Evolutionary conservation across 2,888 invertebrate genomes (phyloP), one percentile per base, ranked within the genome.

Genomic region (Frankliniella fusca): DNA sequence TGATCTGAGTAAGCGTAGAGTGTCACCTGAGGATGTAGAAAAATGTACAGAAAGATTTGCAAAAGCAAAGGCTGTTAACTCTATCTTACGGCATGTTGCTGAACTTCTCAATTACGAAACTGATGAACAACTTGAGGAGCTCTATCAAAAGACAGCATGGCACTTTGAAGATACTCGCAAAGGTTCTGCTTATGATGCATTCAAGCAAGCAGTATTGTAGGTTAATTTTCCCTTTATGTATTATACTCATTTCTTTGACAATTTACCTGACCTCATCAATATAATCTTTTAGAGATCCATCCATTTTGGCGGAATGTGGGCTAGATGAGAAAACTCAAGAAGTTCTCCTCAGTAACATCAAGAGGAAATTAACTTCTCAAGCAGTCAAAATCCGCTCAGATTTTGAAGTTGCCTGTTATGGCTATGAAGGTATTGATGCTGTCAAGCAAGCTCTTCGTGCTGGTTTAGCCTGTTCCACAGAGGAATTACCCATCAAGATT

Each of bases 31-130:
- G 89, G 99, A 99, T 89, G 95, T 99, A 83, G 95, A 97, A 86
- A 97, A 97, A 88, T 99, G 99, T 89, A 99, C 98, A 86, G 99
- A 99, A 88, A 93, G 99, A 86, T 99, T 96, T 89, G 97, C 99
- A 7, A 99, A 98, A 90, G 98, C 98, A 0, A 98, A 98, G 90
- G 97, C 98, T 20, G 98, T 98, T 1, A 99, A 98, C 89, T 98
- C 98, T 15, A 98, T 99, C 87, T 90, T 99, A 81, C 92, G 99
- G 82, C 99, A 99, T 87, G 99, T 99, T 0, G 99, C 98, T 0
- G 98, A 98, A 87, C 92, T 99, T 81, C 90, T 99, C 80, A 93
- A 94, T 85, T 99, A 96, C 87, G 95, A 96, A 86, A 93, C 92
- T 83, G 96, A 98, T 86, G 95, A 95, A 85, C 96, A 98, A 87